phyloP scores from a whole-genome alignment of 2,888 invertebrate species.

The Tuberolachnus salignus region DNA sequence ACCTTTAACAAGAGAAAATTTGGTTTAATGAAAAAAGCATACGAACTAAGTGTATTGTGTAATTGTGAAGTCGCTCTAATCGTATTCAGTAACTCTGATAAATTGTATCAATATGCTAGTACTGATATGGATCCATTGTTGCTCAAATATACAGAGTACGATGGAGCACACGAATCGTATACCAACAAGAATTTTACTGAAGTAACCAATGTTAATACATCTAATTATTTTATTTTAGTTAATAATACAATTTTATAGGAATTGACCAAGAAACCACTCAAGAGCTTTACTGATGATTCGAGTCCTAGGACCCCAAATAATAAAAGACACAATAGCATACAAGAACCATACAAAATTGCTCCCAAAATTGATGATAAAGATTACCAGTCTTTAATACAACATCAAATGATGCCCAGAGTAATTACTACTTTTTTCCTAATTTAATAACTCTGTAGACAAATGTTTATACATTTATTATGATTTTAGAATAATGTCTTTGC shows the following conservation, averaged over 20 bases:
- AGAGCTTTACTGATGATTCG: slow-evolving; percentile 90
- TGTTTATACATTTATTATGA: too few relatives aligned
- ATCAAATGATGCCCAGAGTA: slow-evolving; percentile 70
- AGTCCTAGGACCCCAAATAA: slow-evolving; percentile 84
- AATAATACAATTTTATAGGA: slow-evolving; percentile 70
- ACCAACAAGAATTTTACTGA: slow-evolving; percentile 99
- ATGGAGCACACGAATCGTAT: slow-evolving; percentile 99
- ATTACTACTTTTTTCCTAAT: slow-evolving; percentile 4
- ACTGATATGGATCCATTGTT: slow-evolving; percentile 98
- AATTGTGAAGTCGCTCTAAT: slow-evolving; percentile 4
- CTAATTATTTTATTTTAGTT: neutral
- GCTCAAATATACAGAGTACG: slow-evolving; percentile 99
- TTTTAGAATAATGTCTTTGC: too few relatives aligned
- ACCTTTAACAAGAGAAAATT: neutral
- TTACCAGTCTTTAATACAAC: slow-evolving; percentile 95
- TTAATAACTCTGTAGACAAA: neutral
- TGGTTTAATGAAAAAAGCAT: slow-evolving; percentile 1
- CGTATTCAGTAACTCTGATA: neutral
- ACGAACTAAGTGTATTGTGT: slow-evolving; percentile 4
- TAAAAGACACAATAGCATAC: slow-evolving; percentile 72
- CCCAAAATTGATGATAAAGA: slow-evolving; percentile 93
- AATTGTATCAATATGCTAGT: neutral
- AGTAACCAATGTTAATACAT: slow-evolving; percentile 68
- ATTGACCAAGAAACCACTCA: slow-evolving; percentile 98
- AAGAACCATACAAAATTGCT: slow-evolving; percentile 75